phyloP scores from a whole-genome alignment of 2,797 vertebrate species.

The Falco berigora region DNA sequence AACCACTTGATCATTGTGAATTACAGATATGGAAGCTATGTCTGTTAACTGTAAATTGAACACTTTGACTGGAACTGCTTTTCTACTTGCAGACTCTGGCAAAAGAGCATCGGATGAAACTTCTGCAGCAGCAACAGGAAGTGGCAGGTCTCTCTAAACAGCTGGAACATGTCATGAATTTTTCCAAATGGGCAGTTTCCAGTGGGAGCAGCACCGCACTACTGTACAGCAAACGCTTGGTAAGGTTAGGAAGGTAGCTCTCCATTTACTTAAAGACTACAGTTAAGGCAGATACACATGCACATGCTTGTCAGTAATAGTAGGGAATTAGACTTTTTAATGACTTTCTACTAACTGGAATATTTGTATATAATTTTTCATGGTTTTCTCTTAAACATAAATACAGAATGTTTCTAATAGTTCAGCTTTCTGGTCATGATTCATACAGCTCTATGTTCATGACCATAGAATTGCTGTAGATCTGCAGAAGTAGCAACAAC shows the following conservation, averaged over 20 bases:
- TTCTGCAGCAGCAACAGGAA: constrained; percentile 79
- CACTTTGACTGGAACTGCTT: neutral
- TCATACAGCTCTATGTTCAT: no score
- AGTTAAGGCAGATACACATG: neutral
- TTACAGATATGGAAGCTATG: neutral
- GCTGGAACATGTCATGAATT: constrained; percentile 80
- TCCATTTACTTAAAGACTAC: neutral
- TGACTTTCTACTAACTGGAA: neutral
- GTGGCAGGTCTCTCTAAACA: constrained; percentile 79
- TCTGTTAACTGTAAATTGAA: neutral
- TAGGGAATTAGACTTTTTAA: neutral
- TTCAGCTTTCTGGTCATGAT: neutral
- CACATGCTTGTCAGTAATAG: neutral
- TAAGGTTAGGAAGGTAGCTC: constrained; percentile 32
- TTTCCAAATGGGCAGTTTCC: constrained; percentile 81
- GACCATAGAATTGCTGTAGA: neutral
- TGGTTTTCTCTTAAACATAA: neutral
- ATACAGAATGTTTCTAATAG: neutral
- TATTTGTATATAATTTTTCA: neutral
- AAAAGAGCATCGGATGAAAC: constrained; percentile 78
- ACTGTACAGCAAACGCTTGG: constrained; percentile 80
- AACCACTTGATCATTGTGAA: neutral
- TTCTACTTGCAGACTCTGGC: constrained; percentile 70
- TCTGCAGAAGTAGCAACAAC: neutral
- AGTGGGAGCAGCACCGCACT: constrained; percentile 79